Percentiles rank a stretch among this genome's conserved stretches.
phyloP scores from a whole-genome alignment of 2,888 invertebrate genomes.

The Drosophila paracracens region DNA sequence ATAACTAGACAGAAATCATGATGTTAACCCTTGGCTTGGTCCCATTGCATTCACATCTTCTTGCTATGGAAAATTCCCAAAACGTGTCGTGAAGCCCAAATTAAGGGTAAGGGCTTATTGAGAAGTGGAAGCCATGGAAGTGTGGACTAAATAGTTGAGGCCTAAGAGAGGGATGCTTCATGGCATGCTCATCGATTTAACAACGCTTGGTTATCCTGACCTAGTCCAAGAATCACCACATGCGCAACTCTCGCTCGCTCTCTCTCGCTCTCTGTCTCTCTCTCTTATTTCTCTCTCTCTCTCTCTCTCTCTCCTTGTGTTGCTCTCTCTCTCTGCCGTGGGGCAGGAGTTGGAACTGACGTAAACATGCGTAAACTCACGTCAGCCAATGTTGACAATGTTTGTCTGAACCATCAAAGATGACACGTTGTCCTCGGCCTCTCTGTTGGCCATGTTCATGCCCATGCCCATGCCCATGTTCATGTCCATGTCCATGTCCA shows the following conservation, averaged over 20 bases:
- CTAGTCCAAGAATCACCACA: slow-evolving; percentile 61
- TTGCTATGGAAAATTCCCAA: slow-evolving; percentile 72
- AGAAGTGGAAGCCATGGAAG: neutral
- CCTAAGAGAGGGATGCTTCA: slow-evolving; percentile 38
- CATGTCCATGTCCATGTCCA: slow-evolving; percentile 26
- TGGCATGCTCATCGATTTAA: slow-evolving; percentile 67
- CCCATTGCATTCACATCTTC: slow-evolving; percentile 16
- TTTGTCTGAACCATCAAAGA: slow-evolving; percentile 31
- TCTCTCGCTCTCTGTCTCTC: slow-evolving; percentile 2
- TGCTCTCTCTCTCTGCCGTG: neutral
- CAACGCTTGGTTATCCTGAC: slow-evolving; percentile 67
- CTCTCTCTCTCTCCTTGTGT: slow-evolving; percentile 5
- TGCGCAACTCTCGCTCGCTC: slow-evolving; percentile 43
- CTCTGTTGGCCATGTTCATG: neutral
- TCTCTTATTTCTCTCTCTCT: slow-evolving; percentile 4
- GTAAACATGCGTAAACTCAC: slow-evolving; percentile 56
- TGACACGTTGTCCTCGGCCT: slow-evolving; percentile 28
- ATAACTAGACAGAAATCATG: neutral
- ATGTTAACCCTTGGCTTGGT: neutral
- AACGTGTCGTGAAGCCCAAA: slow-evolving; percentile 21
- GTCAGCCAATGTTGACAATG: slow-evolving; percentile 46
- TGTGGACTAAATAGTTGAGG: neutral
- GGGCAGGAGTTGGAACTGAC: neutral
- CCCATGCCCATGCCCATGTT: slow-evolving; percentile 18
- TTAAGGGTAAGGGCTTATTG: neutral